Evolutionary conservation across 92 coral and sea anemone species (phyloP).

Genomic region (Porites divaricata): DNA sequence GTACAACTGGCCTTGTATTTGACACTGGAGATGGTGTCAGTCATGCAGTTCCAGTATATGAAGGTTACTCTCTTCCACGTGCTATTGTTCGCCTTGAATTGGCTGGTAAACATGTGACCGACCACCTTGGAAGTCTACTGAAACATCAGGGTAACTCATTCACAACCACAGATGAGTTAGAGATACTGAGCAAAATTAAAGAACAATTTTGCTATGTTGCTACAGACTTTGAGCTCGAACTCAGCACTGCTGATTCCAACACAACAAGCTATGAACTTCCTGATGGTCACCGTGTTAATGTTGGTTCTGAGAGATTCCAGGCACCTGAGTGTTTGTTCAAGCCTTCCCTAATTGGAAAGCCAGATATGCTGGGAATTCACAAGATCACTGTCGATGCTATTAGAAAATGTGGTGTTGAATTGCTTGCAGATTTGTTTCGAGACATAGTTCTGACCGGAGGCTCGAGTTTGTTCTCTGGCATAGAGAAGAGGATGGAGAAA

Average conservation of each 20-base stretch:
- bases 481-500: conserved; percentile 18
- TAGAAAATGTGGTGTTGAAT: conserved; percentile 24
- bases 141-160: conserved; percentile 65
- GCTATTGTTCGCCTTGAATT: conserved; percentile 79
- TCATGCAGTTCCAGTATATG: conserved; percentile 79
- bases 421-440: background rate
- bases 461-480: conserved; percentile 67
- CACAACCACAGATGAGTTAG: conserved; percentile 73
- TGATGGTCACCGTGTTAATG: conserved; percentile 84
- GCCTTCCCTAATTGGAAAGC: conserved; percentile 85
- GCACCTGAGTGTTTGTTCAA: conserved; percentile 87
- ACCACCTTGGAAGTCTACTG: background rate
- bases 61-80: conserved; percentile 38
- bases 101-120: conserved; percentile 57
- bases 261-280: conserved; percentile 79
- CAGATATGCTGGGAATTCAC: conserved; percentile 80
- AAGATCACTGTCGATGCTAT: conserved; percentile 75
- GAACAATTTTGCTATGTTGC: conserved; percentile 68
- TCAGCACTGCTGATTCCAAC: conserved; percentile 88
- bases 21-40: conserved; percentile 91
- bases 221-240: conserved; percentile 83
- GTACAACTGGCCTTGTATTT: conserved; percentile 85
- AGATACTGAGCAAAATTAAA: conserved; percentile 47
- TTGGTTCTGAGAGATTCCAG: conserved; percentile 91
- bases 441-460: conserved; percentile 86